Base-by-base conservation (phyloP, 2,797 vertebrate species). In the Tokudaia tokunoshimensis region DNA sequence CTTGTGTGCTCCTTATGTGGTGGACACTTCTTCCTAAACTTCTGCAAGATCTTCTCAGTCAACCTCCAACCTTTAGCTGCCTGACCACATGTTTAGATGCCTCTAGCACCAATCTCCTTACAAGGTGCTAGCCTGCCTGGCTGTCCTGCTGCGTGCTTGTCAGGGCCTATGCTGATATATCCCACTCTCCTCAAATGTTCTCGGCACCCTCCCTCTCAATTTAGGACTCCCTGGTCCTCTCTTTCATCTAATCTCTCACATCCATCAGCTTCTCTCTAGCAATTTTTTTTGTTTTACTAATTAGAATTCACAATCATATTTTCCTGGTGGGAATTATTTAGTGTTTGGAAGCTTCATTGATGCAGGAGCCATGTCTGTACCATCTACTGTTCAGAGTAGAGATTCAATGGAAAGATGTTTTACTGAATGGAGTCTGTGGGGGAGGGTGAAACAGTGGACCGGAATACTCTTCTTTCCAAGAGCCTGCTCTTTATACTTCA, bases 341-440 rank as follows among this genome's bases (percentile, higher is more conserved):
- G 72, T 63, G 24, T 90, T 93, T 94, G 63, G 75, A 61, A 90
- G 52, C 24, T 88, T 94, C 57, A 88, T 34, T 91, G 84, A 79
- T 70, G 26, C 19, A 82, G 52, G 55, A 74, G 41, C 29, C 78
- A 79, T 37, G 55, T 4, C 41, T 34, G 3, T 59, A 7, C 80
- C 83, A 50, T 72, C 79, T 92, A 88, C 12, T 74, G 37, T 47
- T 75, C 75, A 55, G 1, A 78, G 41, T 61, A 78, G 47, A 2
- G 82, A 84, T 17, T 67, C 47, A 81, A 74, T 52, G 75, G 24
- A 22, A 44, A 76, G 50, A 76, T 14, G 17, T 79, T 94, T 80
- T 65, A 9, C 41, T 86, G 55, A 89, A 72, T 94, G 29, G 92
- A 81, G 50, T 50, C n/a, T 41, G 17, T 81, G 91, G 78, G 8